Evolutionary conservation across 2,113 vertebrate species (phyloP), one percentile per base, ranked within the genome.

Genomic region (Canis aureus): DNA sequence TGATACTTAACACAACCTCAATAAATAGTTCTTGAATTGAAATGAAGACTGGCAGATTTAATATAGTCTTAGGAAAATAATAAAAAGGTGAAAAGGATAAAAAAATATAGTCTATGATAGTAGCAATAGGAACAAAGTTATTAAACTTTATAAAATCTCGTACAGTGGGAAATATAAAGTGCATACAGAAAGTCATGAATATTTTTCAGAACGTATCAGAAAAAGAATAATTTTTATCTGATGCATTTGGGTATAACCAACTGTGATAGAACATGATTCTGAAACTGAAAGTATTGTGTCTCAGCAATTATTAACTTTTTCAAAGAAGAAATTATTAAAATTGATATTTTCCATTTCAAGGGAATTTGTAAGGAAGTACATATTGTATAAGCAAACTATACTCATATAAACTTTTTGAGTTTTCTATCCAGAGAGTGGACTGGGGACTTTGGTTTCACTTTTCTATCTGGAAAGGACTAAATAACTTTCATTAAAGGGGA

Each of bases 61-160:
- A 93, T 79, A 43, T 43, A 89, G n/a, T 84, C 59, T 93, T 71
- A 97, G 32, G 53, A 90, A 96, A 97, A 93, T 91, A 95, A 97
- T 73, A 71, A 92, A 92, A 84, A 27, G 3, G 8, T 55, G 69
- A 92, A 95, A 20, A 60, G 10, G n/a, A 92, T 78, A 89, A 95
- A 59, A 78, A 82, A 94, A 10, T 81, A 78, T 32, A 88, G 64
- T 57, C 27, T 73, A 69, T 62, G 35, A 76, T 25, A 82, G 38
- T 67, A 86, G 12, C 93, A 79, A 76, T 32, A 78, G 49, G 19
- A 92, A 84, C 59, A 88, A 90, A 67, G 25, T 95, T 79, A 95
- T 85, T 96, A 94, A 94, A 49, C 13, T 89, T 87, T 55, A 80
- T 91, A 94, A 97, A 95, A 90, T 49, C 16, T 25, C 11, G 3